Base-by-base conservation (phyloP, 2,888 invertebrate species). In the Saturnia pavonia region DNA sequence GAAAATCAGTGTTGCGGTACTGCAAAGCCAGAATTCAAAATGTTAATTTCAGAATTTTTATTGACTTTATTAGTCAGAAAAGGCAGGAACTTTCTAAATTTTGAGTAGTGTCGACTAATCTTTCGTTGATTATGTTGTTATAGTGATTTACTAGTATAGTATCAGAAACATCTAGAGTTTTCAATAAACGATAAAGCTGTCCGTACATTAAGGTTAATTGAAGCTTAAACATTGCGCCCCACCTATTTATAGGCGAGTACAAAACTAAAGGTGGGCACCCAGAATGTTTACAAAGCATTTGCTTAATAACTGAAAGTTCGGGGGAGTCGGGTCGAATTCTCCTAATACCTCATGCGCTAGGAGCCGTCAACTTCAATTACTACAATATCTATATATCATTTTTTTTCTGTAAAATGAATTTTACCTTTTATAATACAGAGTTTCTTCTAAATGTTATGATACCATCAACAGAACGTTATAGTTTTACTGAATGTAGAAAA, bases 251-350 rank as follows among this genome's bases (percentile, higher is more conserved):
- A 88, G 87, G 48, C 85, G 80, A 82, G 83, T 79, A 80, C 83
- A 82, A 85, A 91, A 88, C 90, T 89, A 90, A 90, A 92, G 92
- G 92, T 91, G 88, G 78, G 89, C 86, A 84, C 91, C 91, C 91
- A 83, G 89, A 92, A 92, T 93, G 93, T 94, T 94, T 94, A 92
- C 92, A 85, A 91, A 92, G 92, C 93, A 94, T 94, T 94, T 93
- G 93, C 91, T 93, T 94, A 92, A 93, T 94, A 94, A 93, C 91
- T 89, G 89, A 91, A 93, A 92, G 88, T 92, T 92, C 85, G 84
- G 86, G 88, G 90, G 81, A 80, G 90, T 83, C 79, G 91, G 91
- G 92, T 89, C 87, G 90, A 90, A 91, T 92, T 91, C 91, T 91
- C 90, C 87, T 91, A 92, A 92, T 91, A 90, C 91, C 90, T 85